Conservation (phyloP, 2,113 vertebrate genomes). For the Mesitornis unicolor region DNA sequence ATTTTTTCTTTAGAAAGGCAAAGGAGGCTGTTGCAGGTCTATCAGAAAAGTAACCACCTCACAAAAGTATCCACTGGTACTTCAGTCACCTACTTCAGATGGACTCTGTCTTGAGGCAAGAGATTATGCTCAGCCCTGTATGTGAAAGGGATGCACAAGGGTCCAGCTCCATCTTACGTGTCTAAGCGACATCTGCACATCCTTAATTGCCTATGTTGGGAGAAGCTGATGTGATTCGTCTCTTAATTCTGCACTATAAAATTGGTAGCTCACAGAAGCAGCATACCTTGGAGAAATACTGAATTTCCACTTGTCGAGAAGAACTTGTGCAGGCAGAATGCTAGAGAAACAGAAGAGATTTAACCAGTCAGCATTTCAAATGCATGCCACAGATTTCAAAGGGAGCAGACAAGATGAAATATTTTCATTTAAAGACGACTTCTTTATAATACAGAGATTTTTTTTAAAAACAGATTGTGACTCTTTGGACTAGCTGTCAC, state of each 20-base stretch:
- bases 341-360: neutral
- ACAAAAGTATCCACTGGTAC: neutral
- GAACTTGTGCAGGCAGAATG: neutral
- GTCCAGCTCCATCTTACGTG: neutral
- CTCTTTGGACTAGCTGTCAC: neutral
- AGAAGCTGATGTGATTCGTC: neutral
- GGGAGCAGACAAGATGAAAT: neutral
- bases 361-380: constrained; percentile 5
- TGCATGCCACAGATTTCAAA: neutral
- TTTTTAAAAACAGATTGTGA: neutral
- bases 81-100: neutral
- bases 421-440: neutral
- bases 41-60: neutral
- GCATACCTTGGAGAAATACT: constrained; percentile 6
- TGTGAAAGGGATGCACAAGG: neutral
- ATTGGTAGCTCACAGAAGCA: neutral
- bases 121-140: neutral
- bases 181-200: neutral
- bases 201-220: neutral
- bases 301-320: neutral
- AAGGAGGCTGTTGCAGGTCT: neutral
- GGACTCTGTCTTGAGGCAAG: neutral
- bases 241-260: neutral
- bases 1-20: neutral
- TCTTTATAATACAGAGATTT: neutral